Evolutionary conservation across 2,797 vertebrate genomes (phyloP).

Genomic region (Danionella dracula): DNA sequence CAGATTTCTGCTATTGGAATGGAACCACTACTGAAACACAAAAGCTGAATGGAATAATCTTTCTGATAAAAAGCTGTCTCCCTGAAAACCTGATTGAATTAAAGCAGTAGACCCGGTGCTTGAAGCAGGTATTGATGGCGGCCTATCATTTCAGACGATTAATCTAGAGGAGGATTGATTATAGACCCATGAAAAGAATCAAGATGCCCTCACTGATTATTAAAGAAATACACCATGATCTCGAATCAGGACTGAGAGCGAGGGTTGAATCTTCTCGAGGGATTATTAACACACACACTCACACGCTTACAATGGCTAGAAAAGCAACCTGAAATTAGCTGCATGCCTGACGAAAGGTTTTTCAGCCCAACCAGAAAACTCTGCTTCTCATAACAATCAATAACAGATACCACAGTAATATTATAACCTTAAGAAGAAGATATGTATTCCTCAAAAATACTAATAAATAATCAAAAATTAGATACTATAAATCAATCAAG

Average conservation of each 20-base stretch:
- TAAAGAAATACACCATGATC: conserved; percentile 7
- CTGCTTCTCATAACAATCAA: too few relatives aligned
- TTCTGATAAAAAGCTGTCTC: conserved; percentile 60
- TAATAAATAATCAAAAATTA: too few relatives aligned
- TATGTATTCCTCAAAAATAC: too few relatives aligned
- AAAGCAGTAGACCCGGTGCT: conserved; percentile 69
- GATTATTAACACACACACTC: conserved; percentile 3
- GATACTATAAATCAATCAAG: too few relatives aligned
- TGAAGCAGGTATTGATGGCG: conserved; percentile 84
- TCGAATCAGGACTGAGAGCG: background rate
- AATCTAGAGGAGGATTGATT: conserved; percentile 88
- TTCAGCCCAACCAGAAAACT: background rate
- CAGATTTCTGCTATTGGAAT: too few relatives aligned
- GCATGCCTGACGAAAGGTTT: background rate
- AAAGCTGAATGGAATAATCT: too few relatives aligned
- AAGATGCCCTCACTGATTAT: conserved; percentile 56
- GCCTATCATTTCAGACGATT: conserved; percentile 96
- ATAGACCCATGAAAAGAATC: conserved; percentile 76
- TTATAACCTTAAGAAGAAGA: too few relatives aligned
- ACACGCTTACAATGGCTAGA: background rate
- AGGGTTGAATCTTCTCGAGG: conserved; percentile 25
- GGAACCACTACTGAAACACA: too few relatives aligned
- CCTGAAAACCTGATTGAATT: conserved; percentile 88
- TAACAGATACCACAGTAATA: too few relatives aligned
- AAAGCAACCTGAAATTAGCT: conserved; percentile 4